These are phyloP conservation scores for Cacatua alba DNA, from an alignment of 2,113 vertebrate genomes.

Conservation along the genomic window DNA sequence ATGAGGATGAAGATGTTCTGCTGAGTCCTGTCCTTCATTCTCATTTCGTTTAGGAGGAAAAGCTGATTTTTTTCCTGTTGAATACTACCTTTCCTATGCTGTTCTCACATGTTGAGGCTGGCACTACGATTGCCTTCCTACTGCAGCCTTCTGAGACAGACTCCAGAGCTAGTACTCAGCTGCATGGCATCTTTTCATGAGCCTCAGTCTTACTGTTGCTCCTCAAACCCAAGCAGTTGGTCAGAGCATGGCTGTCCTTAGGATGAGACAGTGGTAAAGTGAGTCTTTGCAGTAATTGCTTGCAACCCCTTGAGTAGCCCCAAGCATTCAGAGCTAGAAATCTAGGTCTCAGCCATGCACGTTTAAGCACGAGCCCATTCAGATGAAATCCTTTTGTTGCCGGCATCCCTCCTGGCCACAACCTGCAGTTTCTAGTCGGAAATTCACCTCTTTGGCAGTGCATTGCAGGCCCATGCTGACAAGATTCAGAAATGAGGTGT, in stretches of 20 bases:
- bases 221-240: not conserved
- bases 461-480: accelerated
- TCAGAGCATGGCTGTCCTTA: not conserved
- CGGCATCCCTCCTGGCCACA: not conserved
- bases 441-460: not conserved
- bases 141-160: not conserved
- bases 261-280: not conserved
- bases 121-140: accelerated
- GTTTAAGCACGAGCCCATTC: not conserved
- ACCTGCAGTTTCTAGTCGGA: not conserved
- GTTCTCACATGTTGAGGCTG: accelerated
- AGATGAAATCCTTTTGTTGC: not conserved
- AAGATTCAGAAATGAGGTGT: not conserved
- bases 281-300: not conserved
- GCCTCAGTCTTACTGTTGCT: not conserved
- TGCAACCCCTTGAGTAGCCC: not conserved
- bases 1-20: not conserved
- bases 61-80: not conserved
- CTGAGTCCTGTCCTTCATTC: not conserved
- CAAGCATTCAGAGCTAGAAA: not conserved
- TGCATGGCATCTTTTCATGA: not conserved
- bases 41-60: not conserved
- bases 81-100: not conserved
- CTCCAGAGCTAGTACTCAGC: not conserved
- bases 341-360: not conserved